phyloP scores from a whole-genome alignment of 2,113 vertebrate species.

The Eonycteris spelaea region DNA sequence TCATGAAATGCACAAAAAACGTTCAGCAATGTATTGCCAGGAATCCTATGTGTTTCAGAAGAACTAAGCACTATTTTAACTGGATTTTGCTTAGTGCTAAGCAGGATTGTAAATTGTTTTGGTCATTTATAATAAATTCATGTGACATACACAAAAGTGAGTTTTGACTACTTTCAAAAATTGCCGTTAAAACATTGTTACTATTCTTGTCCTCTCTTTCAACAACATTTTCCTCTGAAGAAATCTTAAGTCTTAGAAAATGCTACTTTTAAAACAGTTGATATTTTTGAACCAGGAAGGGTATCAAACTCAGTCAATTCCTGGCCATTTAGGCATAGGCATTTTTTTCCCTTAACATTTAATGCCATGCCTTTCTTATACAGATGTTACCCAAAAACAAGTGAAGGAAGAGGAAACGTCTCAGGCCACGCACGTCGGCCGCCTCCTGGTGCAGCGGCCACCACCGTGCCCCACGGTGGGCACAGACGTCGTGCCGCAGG shows the following conservation, averaged over 20 bases:
- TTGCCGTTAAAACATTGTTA: neutral
- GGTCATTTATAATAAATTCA: slow-evolving; percentile 16
- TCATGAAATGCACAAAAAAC: neutral
- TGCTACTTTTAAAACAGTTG: slow-evolving; percentile 1
- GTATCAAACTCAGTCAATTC: neutral
- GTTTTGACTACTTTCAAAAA: slow-evolving; percentile 25
- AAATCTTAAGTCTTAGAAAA: neutral
- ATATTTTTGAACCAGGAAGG: neutral
- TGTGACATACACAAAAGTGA: neutral
- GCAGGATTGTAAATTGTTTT: neutral
- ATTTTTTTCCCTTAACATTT: neutral
- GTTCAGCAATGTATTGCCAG: slow-evolving; percentile 1
- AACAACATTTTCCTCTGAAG: neutral
- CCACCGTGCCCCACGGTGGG: neutral
- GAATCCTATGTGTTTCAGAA: neutral
- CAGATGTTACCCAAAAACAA: neutral
- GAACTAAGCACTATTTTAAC: neutral
- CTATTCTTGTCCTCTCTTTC: neutral
- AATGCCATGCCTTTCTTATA: neutral
- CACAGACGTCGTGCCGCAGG: neutral
- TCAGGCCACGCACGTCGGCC: neutral
- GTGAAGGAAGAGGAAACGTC: neutral
- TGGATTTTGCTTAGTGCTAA: slow-evolving; percentile 27
- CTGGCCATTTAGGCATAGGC: neutral
- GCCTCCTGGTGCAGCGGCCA: neutral